Base-by-base conservation (phyloP, 64 coral and sea anemone genomes). In the Platygyra sinensis region DNA sequence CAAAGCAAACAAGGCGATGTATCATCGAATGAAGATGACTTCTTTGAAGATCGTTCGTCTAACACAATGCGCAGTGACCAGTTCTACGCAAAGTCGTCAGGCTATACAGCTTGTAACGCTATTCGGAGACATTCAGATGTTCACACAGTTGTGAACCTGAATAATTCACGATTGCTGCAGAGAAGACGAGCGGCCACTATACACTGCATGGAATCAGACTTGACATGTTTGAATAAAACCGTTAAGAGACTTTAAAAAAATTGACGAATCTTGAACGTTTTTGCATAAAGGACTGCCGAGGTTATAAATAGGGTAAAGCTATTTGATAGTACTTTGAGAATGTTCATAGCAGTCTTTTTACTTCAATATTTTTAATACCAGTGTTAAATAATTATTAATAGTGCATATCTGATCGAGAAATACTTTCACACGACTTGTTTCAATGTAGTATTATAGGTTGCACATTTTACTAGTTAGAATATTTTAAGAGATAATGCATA, bases 101-200 rank as follows among this genome's bases (percentile, higher is more conserved):
- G 2, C 7, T 29, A 0, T n/a, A 14, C 60, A 39, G 18, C 32
- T 67, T 6, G 64, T 10, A 10, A 30, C 17, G 16, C 17, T 9
- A 85, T 71, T 36, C 81, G 81, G 4, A 85, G 81, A 38, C 20
- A 85, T 8, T 85, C 80, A 18, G 16, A 30, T 64, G 76, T 55
- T 50, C 5, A 6, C 39, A 16, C 74, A 24, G 5, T 10, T 24
- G 5, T 18, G 52, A 77, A 30, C 30, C 5, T n/a, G 65, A 29
- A 10, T 39, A 31, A 83, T 42, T 42, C 61, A 83, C 30, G 60
- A 67, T 36, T 65, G 19, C 32, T 83, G 17, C 60, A 20, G 65
- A 83, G 62, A 63, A 38, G 74, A 67, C 62, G 61, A 38, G 20
- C 18, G 8, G 33, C 29, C 19, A 33, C 31, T 8, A 2, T 46